Percentiles rank a stretch among this genome's conserved stretches.
phyloP scores from a whole-genome alignment of 2,888 invertebrate genomes.

The Noctua comes region DNA sequence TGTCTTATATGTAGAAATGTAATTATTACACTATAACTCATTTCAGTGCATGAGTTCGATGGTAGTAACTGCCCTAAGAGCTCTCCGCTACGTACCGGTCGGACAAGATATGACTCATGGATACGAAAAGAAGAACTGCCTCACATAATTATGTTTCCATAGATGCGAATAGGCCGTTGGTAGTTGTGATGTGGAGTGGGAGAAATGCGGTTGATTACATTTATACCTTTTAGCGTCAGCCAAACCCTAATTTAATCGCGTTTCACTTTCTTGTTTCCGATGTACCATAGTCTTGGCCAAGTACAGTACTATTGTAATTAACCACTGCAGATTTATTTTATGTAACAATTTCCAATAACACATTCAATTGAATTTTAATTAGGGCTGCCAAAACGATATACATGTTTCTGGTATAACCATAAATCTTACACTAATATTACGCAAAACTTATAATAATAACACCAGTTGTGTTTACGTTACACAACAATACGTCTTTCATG shows the following conservation, averaged over 20 bases:
- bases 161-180: neutral
- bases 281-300: slow-evolving; percentile 58
- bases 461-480: slow-evolving; percentile 30
- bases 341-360: slow-evolving; percentile 56
- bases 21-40: neutral
- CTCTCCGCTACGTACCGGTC: neutral
- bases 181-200: neutral
- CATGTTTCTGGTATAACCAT: slow-evolving; percentile 75
- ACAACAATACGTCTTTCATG: slow-evolving; percentile 36
- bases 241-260: neutral
- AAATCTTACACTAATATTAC: slow-evolving; percentile 52
- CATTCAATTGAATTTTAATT: slow-evolving; percentile 70
- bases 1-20: slow-evolving; percentile 7
- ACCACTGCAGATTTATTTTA: slow-evolving; percentile 50
- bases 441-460: slow-evolving; percentile 51
- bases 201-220: slow-evolving; percentile 16
- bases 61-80: neutral
- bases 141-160: slow-evolving; percentile 1
- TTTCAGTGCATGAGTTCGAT: neutral
- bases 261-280: slow-evolving; percentile 39
- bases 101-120: neutral
- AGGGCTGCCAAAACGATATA: slow-evolving; percentile 89
- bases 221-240: neutral
- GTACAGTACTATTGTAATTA: slow-evolving; percentile 40
- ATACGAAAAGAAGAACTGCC: neutral